These are phyloP conservation scores for Sebastes miniatus DNA, from an alignment of 2,797 vertebrate genomes.

Conservation along the genomic window DNA sequence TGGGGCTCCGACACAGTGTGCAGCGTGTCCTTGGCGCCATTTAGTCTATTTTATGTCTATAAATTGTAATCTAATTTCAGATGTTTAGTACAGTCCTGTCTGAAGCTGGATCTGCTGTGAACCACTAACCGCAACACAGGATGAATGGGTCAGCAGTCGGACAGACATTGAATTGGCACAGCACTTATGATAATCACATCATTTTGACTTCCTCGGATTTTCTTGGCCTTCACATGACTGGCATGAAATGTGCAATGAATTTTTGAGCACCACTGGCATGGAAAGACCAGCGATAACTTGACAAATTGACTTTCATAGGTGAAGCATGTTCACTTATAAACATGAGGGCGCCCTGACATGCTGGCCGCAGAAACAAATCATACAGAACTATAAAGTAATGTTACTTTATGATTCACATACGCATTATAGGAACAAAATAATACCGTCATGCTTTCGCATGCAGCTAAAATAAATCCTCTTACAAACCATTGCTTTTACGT, in stretches of 20 bases:
- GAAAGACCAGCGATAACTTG: constrained; percentile 10
- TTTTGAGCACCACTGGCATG: constrained; percentile 4
- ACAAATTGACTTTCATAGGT: constrained; percentile 10
- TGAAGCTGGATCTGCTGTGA: neutral
- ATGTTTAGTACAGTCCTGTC: neutral
- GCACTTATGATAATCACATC: constrained; percentile 15
- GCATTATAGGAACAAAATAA: neutral
- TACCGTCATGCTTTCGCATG: neutral
- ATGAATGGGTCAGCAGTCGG: constrained; percentile 18
- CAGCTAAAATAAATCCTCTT: neutral
- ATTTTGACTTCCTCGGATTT: constrained; percentile 7
- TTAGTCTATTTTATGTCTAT: neutral
- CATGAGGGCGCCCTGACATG: neutral
- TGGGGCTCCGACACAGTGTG: neutral
- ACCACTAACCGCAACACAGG: neutral
- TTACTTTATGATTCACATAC: neutral
- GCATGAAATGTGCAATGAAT: constrained; percentile 7
- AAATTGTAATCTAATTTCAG: neutral
- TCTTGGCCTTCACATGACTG: neutral
- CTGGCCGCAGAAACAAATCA: neutral
- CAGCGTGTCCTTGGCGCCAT: neutral
- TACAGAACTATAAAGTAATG: neutral
- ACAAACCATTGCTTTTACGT: neutral
- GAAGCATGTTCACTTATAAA: neutral
- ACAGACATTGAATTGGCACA: neutral